Evolutionary conservation across 2,113 vertebrate species (phyloP), one percentile per base, ranked within the genome.

Genomic region (Donacobius atricapilla): DNA sequence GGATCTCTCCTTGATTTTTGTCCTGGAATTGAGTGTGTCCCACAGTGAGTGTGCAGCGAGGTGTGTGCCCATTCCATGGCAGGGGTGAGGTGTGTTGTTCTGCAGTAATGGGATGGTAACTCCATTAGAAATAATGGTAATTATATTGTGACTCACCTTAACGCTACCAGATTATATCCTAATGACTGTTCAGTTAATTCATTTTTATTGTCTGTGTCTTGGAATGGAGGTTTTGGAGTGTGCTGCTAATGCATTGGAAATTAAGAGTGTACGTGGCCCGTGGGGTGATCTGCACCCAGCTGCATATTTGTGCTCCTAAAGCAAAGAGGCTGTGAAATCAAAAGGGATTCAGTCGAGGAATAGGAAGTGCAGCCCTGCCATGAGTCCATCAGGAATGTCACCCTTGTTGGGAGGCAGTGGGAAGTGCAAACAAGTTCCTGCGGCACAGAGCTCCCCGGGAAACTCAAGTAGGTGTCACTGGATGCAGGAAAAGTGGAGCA

Each of bases 81-180:
- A 37, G 64, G 58, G 93, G 83, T 68, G 88, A 93, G 92, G 72
- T 80, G 68, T 75, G 85, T 60, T 87, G 63, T 68, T 93, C 88
- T 75, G 88, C 76, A 48, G 80, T 56, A 95, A 96, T 45, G 61
- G 88, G 51, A 6, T 7, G 68, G 87, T 48, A 91, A 88, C 66
- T 95, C 85, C 94, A 88, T 96, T 79, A 95, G 92, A 95, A 97
- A 90, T 68, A 75, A 87, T 61, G 88, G 83, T 42, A 90, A 97
- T 96, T 97, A 83, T 78, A 23, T 64, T 92, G 94, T 95, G 93
- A 90, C 92, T 97, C 96, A 95, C 94, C 94, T 96, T 93, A 96
- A 93, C 23, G 37, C 88, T 92, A 92, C 83, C 86, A 81, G 92
- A 94, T 96, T 95, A 89, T 88, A 93, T 92, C 90, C 93, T 94